phyloP scores from a whole-genome alignment of 2,888 invertebrate species.

The Heliconius aoede region DNA sequence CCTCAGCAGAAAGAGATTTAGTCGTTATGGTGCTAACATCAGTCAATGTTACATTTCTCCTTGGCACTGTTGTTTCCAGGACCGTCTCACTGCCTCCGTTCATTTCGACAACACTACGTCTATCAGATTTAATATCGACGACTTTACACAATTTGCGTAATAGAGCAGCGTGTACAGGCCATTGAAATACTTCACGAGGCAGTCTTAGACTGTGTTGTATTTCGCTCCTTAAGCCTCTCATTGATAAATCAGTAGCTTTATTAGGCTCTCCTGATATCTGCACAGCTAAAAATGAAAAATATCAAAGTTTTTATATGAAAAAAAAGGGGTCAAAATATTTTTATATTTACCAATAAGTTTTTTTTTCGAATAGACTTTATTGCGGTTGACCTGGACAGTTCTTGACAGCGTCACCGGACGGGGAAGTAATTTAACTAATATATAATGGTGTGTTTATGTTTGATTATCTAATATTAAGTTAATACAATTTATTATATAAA shows the following conservation, averaged over 20 bases:
- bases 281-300: slow-evolving; percentile 63
- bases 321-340: background rate
- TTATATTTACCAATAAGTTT: too few relatives aligned
- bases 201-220: slow-evolving; percentile 69
- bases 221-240: slow-evolving; percentile 75
- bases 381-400: too few relatives aligned
- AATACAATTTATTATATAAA: too few relatives aligned
- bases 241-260: slow-evolving; percentile 74
- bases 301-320: background rate
- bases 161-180: slow-evolving; percentile 74
- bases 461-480: too few relatives aligned
- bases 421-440: too few relatives aligned
- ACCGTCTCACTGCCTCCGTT: slow-evolving; percentile 69
- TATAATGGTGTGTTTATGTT: too few relatives aligned
- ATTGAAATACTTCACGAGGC: slow-evolving; percentile 63
- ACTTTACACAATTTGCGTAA: slow-evolving; percentile 77
- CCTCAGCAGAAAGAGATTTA: slow-evolving; percentile 69
- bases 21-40: slow-evolving; percentile 77
- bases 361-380: too few relatives aligned
- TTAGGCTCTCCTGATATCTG: slow-evolving; percentile 76
- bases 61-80: slow-evolving; percentile 58
- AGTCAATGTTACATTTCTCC: slow-evolving; percentile 66
- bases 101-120: slow-evolving; percentile 62
- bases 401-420: too few relatives aligned
- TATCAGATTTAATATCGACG: slow-evolving; percentile 76